These are phyloP conservation scores for Myopa tessellatipennis DNA, from an alignment of 2,888 invertebrate species.

Conservation along the genomic window DNA sequence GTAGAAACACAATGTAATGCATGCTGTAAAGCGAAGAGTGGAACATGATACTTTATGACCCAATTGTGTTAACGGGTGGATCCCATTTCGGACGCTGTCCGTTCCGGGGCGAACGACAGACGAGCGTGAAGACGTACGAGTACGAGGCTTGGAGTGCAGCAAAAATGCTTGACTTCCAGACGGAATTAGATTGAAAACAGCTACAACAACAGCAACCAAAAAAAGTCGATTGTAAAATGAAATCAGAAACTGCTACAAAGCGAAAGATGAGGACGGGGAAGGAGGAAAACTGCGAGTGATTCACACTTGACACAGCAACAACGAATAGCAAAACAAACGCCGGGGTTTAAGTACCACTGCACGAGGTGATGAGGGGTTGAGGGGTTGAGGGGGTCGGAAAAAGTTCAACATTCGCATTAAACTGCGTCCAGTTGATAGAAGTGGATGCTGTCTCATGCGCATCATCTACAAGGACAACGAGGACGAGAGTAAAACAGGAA, in stretches of 20 bases:
- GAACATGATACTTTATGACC: conserved; percentile 11
- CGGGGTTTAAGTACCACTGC: background rate
- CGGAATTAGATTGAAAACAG: background rate
- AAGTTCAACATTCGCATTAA: conserved; percentile 37
- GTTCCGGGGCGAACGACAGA: no score
- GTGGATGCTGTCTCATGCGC: background rate
- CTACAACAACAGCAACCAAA: background rate
- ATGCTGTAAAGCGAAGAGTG: background rate
- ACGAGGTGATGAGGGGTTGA: background rate
- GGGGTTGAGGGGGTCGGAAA: background rate
- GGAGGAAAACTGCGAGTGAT: background rate
- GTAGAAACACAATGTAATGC: no score
- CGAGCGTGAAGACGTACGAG: background rate
- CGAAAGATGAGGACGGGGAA: background rate
- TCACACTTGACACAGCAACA: conserved; percentile 9
- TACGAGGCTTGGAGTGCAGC: background rate
- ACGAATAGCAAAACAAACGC: background rate
- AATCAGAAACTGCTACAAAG: background rate
- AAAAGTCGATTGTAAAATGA: background rate
- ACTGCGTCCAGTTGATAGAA: conserved; percentile 27
- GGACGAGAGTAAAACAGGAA: background rate
- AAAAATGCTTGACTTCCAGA: background rate
- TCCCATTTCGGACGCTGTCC: no score
- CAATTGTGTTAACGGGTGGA: background rate
- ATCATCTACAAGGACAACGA: background rate